phyloP scores from a whole-genome alignment of 2,113 vertebrate genomes.

The Halcyon senegalensis region DNA sequence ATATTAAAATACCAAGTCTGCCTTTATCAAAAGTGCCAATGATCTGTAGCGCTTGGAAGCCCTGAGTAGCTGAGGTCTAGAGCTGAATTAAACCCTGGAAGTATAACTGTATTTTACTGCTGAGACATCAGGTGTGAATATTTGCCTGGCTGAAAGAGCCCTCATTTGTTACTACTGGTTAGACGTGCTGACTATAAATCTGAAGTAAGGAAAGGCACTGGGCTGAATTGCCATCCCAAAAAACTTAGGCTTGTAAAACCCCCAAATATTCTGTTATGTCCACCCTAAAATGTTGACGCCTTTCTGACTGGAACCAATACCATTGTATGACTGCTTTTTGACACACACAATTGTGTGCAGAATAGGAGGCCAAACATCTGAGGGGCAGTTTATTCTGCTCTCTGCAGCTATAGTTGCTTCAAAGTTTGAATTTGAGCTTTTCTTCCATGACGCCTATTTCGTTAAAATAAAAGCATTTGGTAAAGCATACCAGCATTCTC shows the following conservation, averaged over 20 bases:
- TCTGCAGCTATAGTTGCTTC: background rate
- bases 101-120: background rate
- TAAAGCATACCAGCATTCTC: background rate
- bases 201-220: background rate
- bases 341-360: background rate
- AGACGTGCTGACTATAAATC: background rate
- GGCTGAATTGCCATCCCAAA: background rate
- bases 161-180: background rate
- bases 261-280: background rate
- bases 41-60: background rate
- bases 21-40: background rate
- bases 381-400: background rate
- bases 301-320: background rate
- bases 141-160: background rate
- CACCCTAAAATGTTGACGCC: background rate
- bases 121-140: conserved; percentile 10
- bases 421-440: background rate
- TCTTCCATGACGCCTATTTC: background rate
- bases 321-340: background rate
- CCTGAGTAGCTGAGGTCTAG: background rate
- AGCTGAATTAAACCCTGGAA: background rate
- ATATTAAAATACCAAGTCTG: background rate
- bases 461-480: background rate
- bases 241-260: background rate
- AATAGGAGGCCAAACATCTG: background rate